These are phyloP conservation scores for Triplophysa dalaica DNA, from an alignment of 2,113 vertebrate species.

Conservation along the genomic window DNA sequence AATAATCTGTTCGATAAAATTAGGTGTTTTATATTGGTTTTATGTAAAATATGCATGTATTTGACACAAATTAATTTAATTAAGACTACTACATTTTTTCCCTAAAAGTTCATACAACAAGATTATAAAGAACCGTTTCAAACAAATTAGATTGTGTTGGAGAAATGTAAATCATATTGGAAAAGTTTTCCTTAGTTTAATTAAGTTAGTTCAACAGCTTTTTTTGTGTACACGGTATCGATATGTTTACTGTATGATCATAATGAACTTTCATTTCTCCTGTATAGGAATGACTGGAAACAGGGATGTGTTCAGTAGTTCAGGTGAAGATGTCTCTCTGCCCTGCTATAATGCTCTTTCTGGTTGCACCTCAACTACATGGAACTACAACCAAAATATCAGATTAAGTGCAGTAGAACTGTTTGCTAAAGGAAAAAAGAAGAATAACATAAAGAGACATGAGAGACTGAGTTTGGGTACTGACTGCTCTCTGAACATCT, in stretches of 20 bases:
- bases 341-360: conserved; percentile 16
- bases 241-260: not conserved
- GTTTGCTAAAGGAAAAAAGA: not conserved
- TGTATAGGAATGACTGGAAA: not conserved
- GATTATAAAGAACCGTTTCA: too few relatives aligned
- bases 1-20: too few relatives aligned
- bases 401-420: not conserved
- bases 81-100: too few relatives aligned
- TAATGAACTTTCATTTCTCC: not conserved
- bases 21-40: too few relatives aligned
- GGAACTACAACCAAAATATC: not conserved
- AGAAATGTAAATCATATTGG: too few relatives aligned
- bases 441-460: not conserved
- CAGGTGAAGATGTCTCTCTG: conserved; percentile 17
- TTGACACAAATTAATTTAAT: too few relatives aligned
- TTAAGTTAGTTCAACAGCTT: too few relatives aligned
- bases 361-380: conserved; percentile 30
- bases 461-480: conserved; percentile 17
- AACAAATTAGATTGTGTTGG: too few relatives aligned
- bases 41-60: too few relatives aligned
- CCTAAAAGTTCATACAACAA: too few relatives aligned
- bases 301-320: not conserved
- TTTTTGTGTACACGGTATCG: too few relatives aligned
- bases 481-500: conserved; percentile 35
- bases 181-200: too few relatives aligned